A percentile compares a stretch with the other conserved stretches of the same genome.
These are phyloP conservation scores for Thomomys bottae DNA, from an alignment of 2,113 vertebrate genomes.

Conservation along the genomic window DNA sequence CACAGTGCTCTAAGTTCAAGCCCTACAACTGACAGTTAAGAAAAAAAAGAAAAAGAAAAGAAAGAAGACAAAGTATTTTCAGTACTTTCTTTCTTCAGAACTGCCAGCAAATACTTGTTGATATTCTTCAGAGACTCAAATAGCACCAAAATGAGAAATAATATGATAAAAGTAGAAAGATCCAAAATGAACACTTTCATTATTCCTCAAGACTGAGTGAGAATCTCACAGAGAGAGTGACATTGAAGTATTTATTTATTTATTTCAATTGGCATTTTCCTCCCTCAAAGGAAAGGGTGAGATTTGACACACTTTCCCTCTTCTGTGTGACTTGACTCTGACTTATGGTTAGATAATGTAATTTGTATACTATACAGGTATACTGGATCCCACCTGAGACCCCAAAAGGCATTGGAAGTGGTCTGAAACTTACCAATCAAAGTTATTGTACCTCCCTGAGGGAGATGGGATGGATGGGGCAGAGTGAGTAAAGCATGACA, in stretches of 20 bases:
- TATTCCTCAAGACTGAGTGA: background rate
- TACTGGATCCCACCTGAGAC: background rate
- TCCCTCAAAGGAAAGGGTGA: background rate
- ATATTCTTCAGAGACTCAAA: conserved; percentile 22
- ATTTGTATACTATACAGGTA: background rate
- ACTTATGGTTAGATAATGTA: background rate
- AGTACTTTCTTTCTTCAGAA: background rate
- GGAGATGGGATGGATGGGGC: fast-evolving
- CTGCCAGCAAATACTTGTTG: background rate
- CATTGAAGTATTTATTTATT: background rate
- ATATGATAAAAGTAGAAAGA: background rate
- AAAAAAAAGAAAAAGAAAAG: no score
- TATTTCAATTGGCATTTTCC: background rate
- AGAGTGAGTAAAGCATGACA: background rate
- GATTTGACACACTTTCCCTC: background rate
- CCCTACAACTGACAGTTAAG: no score
- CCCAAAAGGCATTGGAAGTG: background rate
- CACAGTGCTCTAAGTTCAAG: no score
- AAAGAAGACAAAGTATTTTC: background rate
- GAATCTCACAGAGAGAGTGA: background rate
- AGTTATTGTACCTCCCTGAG: background rate
- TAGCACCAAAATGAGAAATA: conserved; percentile 22
- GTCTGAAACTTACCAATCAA: background rate
- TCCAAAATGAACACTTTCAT: background rate
- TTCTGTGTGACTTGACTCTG: background rate